phyloP scores from a whole-genome alignment of 2,797 vertebrate species.

The Amazonetta brasiliensis region DNA sequence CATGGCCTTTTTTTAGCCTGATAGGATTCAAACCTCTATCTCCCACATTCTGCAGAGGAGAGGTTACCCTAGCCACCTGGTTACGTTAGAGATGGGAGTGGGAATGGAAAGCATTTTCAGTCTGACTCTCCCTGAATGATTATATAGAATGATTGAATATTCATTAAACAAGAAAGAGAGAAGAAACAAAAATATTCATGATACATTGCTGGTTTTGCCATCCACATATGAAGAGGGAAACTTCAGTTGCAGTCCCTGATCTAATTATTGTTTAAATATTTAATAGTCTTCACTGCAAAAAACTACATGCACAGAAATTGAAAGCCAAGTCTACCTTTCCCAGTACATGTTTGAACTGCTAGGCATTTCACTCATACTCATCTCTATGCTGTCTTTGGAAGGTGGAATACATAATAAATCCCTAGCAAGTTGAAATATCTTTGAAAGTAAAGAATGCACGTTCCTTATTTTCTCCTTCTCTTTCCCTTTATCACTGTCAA shows the following conservation, averaged over 20 bases:
- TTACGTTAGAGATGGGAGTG: neutral
- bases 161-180: neutral
- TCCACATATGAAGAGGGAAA: neutral
- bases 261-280: constrained; percentile 50
- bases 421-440: neutral
- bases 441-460: neutral
- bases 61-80: neutral
- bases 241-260: neutral
- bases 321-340: neutral
- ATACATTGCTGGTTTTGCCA: neutral
- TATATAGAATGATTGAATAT: neutral
- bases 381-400: neutral
- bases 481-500: neutral
- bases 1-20: neutral
- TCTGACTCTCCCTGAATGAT: neutral
- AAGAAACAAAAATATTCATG: neutral
- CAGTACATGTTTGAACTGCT: neutral
- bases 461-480: neutral
- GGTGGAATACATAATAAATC: neutral
- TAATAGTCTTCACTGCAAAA: neutral
- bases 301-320: neutral
- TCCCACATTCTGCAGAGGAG: neutral
- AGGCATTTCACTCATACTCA: neutral
- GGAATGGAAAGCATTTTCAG: neutral
- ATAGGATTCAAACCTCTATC: neutral